Evolutionary conservation across 2,113 vertebrate genomes (phyloP), one percentile per base, ranked within the genome.

Genomic region (Pristiophorus japonicus): DNA sequence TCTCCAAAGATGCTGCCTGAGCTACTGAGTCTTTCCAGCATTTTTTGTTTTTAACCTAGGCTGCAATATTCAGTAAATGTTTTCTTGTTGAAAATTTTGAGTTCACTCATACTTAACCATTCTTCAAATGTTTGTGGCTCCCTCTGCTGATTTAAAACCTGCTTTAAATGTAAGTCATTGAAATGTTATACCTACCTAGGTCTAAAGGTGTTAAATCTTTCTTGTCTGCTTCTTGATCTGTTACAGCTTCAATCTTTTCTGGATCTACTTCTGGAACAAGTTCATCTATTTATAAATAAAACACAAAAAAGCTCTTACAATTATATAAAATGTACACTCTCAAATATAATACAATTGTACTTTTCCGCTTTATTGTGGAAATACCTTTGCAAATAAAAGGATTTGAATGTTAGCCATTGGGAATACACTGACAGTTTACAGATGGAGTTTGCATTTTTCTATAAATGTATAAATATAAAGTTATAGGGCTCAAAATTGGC

Each of bases 131-230:
- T 51, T 51, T 51, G 2, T 4, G 4, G 51, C 51, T 51, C 51
- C 51, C 51, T 51, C 51, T 51, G 51, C 51, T 51, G 51, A 51
- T 51, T 51, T 1, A 51, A 51, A 51, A 51, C 51, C 51, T 51
- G 51, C 51, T 51, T 51, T 51, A 51, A 51, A 51, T 51, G 51
- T 51, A 4, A 51, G 51, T 63, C 51, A 92, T 65, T 92, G 85
- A 63, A 92, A 92, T 63, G 18, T 38, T 92, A 59, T 38, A 92
- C 59, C 88, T 92, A 92, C 88, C 88, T 38, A 38, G 62, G 30
- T 90, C 51, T 59, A 90, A 55, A 62, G 51, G 11, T 59, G 55
- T 0, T 34, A 4, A 24, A 51, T 27, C 84, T 70, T 66, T 18
- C 65, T 20, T 66, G 0, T 20, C 51, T 51, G 51, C 51, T 51